A percentile compares a stretch with the other conserved stretches of the same genome.
Evolutionary conservation across 2,113 vertebrate genomes (phyloP).

Genomic region (Genyomyrus donnyi): DNA sequence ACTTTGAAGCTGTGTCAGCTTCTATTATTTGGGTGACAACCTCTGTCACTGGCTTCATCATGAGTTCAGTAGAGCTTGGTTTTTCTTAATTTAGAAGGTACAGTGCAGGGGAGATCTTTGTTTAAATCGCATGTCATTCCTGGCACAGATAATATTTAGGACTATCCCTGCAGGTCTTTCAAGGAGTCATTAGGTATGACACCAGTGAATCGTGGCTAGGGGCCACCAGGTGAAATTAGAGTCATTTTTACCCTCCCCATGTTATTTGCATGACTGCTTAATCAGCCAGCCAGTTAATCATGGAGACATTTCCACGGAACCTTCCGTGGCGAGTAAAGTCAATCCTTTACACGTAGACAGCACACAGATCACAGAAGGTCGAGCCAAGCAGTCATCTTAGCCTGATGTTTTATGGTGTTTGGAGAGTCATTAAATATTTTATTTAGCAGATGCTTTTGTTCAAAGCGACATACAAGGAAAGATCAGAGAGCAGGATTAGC

Average conservation of each 20-base stretch:
- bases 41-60: background rate
- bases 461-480: background rate
- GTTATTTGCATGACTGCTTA: background rate
- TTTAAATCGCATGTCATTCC: background rate
- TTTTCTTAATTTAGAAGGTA: background rate
- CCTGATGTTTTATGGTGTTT: background rate
- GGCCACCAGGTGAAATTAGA: background rate
- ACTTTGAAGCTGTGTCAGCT: background rate
- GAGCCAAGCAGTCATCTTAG: background rate
- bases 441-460: background rate
- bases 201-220: background rate
- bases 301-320: background rate
- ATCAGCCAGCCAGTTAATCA: slow-evolving; percentile 7
- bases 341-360: background rate
- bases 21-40: background rate
- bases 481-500: background rate
- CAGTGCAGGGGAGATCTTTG: background rate
- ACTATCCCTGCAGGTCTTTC: background rate
- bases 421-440: background rate
- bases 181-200: background rate
- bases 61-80: background rate
- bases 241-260: background rate
- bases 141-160: background rate
- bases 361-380: background rate
- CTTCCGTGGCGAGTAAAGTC: background rate